Percentiles rank a stretch among this genome's conserved stretches.
phyloP scores from a whole-genome alignment of 2,888 invertebrate species.

The Zeuzera pyrina region DNA sequence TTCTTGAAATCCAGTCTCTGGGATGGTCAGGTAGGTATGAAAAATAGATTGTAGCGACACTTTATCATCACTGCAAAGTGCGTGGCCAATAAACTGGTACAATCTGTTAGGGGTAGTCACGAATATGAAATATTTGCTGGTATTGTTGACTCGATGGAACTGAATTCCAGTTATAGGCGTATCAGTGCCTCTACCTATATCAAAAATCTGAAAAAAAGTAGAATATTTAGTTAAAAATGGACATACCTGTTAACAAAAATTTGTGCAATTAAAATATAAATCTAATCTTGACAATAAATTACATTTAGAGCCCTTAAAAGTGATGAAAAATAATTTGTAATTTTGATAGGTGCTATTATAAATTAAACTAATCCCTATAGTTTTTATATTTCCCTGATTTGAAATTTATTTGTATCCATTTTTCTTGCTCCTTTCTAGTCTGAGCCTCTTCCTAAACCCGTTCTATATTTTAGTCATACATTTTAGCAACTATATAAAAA shows the following conservation, averaged over 20 bases:
- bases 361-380: too few relatives aligned
- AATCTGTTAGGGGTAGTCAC: slow-evolving; percentile 87
- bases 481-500: neutral
- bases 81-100: slow-evolving; percentile 89
- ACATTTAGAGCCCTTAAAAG: too few relatives aligned
- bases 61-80: slow-evolving; percentile 80
- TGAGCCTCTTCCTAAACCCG: too few relatives aligned
- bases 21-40: slow-evolving; percentile 79
- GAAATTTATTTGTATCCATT: too few relatives aligned
- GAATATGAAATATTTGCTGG: slow-evolving; percentile 85
- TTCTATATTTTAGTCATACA: too few relatives aligned
- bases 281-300: neutral
- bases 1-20: slow-evolving; percentile 81
- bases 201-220: slow-evolving; percentile 79
- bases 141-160: slow-evolving; percentile 81
- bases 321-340: too few relatives aligned
- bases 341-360: too few relatives aligned
- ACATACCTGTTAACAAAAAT: neutral
- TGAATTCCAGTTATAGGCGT: slow-evolving; percentile 91
- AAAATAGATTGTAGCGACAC: slow-evolving; percentile 86
- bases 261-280: neutral
- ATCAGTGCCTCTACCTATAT: slow-evolving; percentile 84
- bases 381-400: too few relatives aligned
- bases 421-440: too few relatives aligned
- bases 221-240: neutral